Percentiles rank a stretch among this genome's conserved stretches.
These are phyloP conservation scores for Eumeta japonica DNA, from an alignment of 1,140 invertebrate species.

Conservation along the genomic window DNA sequence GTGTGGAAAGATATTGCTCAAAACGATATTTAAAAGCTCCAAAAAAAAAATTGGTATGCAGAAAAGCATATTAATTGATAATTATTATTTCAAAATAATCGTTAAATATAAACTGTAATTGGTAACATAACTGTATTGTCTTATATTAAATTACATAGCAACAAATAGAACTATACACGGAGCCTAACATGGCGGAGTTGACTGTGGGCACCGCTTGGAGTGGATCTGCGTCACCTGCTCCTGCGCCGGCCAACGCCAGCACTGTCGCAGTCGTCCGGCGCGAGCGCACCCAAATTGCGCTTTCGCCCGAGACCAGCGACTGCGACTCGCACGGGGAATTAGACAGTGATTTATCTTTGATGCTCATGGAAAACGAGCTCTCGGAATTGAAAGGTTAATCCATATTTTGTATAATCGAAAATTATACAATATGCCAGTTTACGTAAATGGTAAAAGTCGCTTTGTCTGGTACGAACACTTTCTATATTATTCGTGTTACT, in stretches of 20 bases:
- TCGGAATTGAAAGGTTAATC: slow-evolving; percentile 40
- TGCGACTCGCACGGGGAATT: slow-evolving; percentile 87
- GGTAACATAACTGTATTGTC: no score
- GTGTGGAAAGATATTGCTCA: no score
- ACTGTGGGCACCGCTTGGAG: slow-evolving; percentile 68
- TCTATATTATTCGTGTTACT: no score
- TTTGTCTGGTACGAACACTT: no score
- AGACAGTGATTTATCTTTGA: slow-evolving; percentile 76
- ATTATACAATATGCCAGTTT: slow-evolving; percentile 65
- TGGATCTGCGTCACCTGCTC: slow-evolving; percentile 54
- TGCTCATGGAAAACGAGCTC: slow-evolving; percentile 70
- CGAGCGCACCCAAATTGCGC: slow-evolving; percentile 64
- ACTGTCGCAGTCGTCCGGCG: slow-evolving; percentile 7
- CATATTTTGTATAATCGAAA: slow-evolving; percentile 55
- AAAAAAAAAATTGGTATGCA: no score
- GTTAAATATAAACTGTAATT: no score
- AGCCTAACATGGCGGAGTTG: slow-evolving; percentile 65
- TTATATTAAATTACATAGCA: no score
- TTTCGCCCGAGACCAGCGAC: slow-evolving; percentile 94
- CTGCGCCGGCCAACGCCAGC: slow-evolving; percentile 12
- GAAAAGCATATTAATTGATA: no score
- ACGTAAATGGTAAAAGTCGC: no score
- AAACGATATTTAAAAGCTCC: no score
- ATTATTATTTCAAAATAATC: no score
- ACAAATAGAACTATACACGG: slow-evolving; percentile 51